Evolutionary conservation across 1,140 invertebrate species (phyloP), one percentile per base, ranked within the genome.

Genomic region (Hetaerina americana): DNA sequence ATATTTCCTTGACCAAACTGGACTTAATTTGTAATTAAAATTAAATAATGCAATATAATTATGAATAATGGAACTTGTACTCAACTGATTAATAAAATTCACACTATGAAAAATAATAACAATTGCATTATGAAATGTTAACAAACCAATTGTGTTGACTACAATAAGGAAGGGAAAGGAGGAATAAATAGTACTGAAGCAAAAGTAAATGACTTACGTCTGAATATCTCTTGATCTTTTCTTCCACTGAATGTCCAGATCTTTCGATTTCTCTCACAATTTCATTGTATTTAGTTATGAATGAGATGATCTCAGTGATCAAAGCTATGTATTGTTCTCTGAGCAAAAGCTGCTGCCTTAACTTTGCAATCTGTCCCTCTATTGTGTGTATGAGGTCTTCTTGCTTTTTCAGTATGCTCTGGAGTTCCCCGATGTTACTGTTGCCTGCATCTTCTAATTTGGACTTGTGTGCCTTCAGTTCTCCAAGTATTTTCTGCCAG

Each of bases 211-310:
- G 26, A 76, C 74, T 79, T 25, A 86, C 88, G 75, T 94, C 90
- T 78, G 95, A 90, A 75, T 95, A 96, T 72, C 89, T 88, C 75
- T 92, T 90, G 57, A 97, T 92, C 78, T 95, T 95, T 31, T 95
- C 92, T 78, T 93, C 88, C 5, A 92, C 85, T 0, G 90, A 87
- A 49, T 89, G 87, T 28, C 89, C 90, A 0, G 88, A 87, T 77
- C 89, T 90, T 77, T 96, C 92, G 74, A 96, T 91, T 73, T 93
- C 90, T 22, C 88, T 85, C 0, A 96, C 89, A 10, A 95, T 86
- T 77, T 93, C 89, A 0, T 91, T 92, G 77, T 95, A 95, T 77
- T 94, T 93, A 26, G 89, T 86, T 27, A 96, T 90, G 74, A 95
- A 93, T 5, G 88, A 90, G 76, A 90, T 89, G 67, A 97, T 94